Conservation (phyloP, 1,140 invertebrate genomes). For the Maniola jurtina region DNA sequence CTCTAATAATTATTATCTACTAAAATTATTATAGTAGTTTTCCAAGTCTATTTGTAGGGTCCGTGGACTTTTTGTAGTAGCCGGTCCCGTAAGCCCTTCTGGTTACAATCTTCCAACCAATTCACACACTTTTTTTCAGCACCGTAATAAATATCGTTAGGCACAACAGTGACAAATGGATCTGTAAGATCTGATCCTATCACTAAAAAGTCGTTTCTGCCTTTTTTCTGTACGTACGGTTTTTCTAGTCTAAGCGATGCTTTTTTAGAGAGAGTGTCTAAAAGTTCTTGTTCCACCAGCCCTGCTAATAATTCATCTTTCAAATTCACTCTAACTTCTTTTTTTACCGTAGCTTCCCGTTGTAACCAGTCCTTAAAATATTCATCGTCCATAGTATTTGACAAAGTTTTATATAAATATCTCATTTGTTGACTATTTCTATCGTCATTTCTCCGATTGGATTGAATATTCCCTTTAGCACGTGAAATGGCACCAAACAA, state of each 20-base stretch:
- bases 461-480: slow-evolving; percentile 5
- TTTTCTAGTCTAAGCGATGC: slow-evolving; percentile 42
- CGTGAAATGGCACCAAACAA: slow-evolving; percentile 5
- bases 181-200: slow-evolving; percentile 33
- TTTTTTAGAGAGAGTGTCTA: slow-evolving; percentile 40
- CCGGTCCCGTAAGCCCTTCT: slow-evolving; percentile 44
- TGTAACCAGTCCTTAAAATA: slow-evolving; percentile 27
- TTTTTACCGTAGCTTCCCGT: slow-evolving; percentile 13
- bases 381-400: not conserved
- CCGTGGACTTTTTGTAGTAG: slow-evolving; percentile 40
- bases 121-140: slow-evolving; percentile 63
- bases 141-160: slow-evolving; percentile 62
- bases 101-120: slow-evolving; percentile 63
- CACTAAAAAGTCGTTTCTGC: slow-evolving; percentile 52
- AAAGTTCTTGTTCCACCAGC: slow-evolving; percentile 48
- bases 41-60: slow-evolving; percentile 24
- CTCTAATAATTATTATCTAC: too few relatives aligned
- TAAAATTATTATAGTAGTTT: not conserved
- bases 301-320: slow-evolving; percentile 30
- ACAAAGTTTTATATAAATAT: slow-evolving; percentile 8
- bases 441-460: not conserved
- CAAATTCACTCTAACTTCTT: too few relatives aligned
- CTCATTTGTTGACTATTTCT: not conserved
- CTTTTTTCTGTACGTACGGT: slow-evolving; percentile 48
- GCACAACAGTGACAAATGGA: slow-evolving; percentile 50